Evolutionary conservation across 2,797 vertebrate species (phyloP).

Genomic region (Muraenolepis orangiensis): DNA sequence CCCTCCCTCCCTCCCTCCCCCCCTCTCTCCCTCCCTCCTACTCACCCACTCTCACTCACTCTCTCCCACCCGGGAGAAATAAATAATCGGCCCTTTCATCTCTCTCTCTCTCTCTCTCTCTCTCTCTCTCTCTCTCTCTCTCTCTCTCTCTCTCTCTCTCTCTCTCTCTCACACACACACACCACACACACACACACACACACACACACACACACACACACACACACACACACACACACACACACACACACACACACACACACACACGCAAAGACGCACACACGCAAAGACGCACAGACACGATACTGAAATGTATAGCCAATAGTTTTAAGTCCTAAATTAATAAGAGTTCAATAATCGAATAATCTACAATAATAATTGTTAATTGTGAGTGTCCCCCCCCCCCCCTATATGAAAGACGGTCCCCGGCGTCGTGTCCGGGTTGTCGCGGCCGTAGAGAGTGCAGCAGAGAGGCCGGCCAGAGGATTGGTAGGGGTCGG

Average conservation of each 20-base stretch:
- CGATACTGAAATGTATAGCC: too few species aligned
- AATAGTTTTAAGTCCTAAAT: neutral
- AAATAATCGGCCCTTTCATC: slow-evolving; percentile 60
- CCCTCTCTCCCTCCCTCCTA: slow-evolving; percentile 49
- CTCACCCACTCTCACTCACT: slow-evolving; percentile 46
- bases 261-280: neutral
- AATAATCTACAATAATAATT: too few species aligned
- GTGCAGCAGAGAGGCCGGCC: slow-evolving; percentile 14
- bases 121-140: slow-evolving; percentile 20
- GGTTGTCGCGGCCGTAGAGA: slow-evolving; percentile 24
- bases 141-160: slow-evolving; percentile 19
- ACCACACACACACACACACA: neutral
- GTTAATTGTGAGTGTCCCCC: neutral
- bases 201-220: slow-evolving; percentile 6
- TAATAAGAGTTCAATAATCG: neutral
- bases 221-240: slow-evolving; percentile 6
- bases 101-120: slow-evolving; percentile 36
- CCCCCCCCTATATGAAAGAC: neutral
- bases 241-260: slow-evolving; percentile 16
- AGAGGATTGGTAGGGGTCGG: slow-evolving; percentile 58
- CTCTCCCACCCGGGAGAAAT: slow-evolving; percentile 66
- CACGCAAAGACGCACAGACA: slow-evolving; percentile 11
- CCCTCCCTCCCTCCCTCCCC: slow-evolving; percentile 43
- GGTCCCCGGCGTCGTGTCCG: neutral
- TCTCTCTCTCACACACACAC: slow-evolving; percentile 25